Conservation (phyloP, 2,113 vertebrate species). For the Tetrax tetrax region DNA sequence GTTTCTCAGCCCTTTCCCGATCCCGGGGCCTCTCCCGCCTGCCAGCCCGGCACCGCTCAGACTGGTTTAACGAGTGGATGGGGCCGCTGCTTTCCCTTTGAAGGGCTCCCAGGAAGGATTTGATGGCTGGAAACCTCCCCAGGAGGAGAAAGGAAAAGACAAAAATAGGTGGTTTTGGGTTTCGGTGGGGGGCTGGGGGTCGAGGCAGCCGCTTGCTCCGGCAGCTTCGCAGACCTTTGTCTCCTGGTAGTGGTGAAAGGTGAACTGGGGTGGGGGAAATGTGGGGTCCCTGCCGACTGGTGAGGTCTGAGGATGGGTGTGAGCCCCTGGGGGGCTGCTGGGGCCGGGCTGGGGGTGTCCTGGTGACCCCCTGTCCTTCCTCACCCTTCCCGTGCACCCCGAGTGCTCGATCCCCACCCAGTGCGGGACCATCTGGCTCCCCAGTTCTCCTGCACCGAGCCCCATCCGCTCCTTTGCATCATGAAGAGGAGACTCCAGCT, state of each 20-base stretch:
- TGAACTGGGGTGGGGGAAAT: too few species aligned
- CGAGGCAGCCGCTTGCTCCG: background rate
- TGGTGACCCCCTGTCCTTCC: background rate
- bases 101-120: slow-evolving; percentile 30
- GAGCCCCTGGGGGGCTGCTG: background rate
- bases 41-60: background rate
- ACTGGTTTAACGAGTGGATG: slow-evolving; percentile 59
- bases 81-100: background rate
- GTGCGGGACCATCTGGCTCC: background rate
- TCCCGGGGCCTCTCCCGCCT: background rate
- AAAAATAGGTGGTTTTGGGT: slow-evolving; percentile 48
- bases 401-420: background rate
- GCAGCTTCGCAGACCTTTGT: slow-evolving; percentile 1
- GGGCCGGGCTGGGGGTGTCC: background rate
- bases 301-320: background rate
- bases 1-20: background rate
- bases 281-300: background rate
- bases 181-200: background rate
- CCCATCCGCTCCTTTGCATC: background rate
- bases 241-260: background rate
- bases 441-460: background rate
- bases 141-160: slow-evolving; percentile 32
- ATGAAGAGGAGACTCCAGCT: background rate
- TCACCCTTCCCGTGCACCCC: rapidly evolving
- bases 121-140: slow-evolving; percentile 29